Percentiles rank a stretch among this genome's conserved stretches.
Evolutionary conservation across 2,888 invertebrate genomes (phyloP).

Genomic region (Loripinus fragilis): DNA sequence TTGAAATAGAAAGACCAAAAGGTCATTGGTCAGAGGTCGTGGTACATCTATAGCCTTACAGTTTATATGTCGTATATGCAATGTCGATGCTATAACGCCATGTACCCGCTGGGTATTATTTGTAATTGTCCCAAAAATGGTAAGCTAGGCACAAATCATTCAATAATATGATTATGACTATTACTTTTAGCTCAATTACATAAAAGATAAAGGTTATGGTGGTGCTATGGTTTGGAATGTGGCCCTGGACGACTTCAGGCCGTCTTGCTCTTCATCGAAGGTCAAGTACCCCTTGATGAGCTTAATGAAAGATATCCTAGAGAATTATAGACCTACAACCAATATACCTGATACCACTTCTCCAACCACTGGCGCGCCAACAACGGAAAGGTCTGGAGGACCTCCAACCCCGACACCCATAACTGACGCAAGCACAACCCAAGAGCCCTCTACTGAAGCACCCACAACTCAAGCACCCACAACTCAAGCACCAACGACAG

Average conservation of each 20-base stretch:
- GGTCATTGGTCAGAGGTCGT: too few relatives aligned
- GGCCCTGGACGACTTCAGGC: slow-evolving; percentile 62
- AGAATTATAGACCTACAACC: slow-evolving; percentile 16
- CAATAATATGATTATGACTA: too few relatives aligned
- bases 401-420: too few relatives aligned
- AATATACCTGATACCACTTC: not conserved
- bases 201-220: slow-evolving; percentile 50
- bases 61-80: too few relatives aligned
- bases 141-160: too few relatives aligned
- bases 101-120: too few relatives aligned
- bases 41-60: too few relatives aligned
- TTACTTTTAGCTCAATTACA: slow-evolving; percentile 46
- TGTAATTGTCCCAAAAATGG: too few relatives aligned
- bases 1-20: too few relatives aligned
- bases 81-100: too few relatives aligned
- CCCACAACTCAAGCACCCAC: slow-evolving; percentile 4
- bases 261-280: slow-evolving; percentile 36
- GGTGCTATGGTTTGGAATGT: slow-evolving; percentile 69
- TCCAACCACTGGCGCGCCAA: not conserved
- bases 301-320: slow-evolving; percentile 56
- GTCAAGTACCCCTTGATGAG: slow-evolving; percentile 52
- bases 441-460: not conserved
- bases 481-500: not conserved
- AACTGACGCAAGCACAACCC: slow-evolving; percentile 3
- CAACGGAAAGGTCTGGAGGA: not conserved